Conservation (phyloP, 2,797 vertebrate genomes). For the Trichosurus vulpecula region DNA sequence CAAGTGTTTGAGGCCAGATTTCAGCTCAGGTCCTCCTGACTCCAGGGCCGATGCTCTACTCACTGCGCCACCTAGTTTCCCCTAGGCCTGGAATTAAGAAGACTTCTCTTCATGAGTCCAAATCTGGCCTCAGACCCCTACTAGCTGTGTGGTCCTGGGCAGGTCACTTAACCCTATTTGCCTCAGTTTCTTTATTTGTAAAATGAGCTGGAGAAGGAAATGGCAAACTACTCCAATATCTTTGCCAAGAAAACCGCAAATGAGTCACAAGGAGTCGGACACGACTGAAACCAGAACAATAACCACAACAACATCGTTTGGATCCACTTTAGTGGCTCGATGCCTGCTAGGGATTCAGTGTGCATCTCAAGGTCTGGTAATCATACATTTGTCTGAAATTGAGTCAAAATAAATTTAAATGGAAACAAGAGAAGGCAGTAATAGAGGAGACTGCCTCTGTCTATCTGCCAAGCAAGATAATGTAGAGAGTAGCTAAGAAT, state of each 20-base stretch:
- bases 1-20: too few species aligned
- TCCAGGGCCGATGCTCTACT: too few species aligned
- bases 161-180: neutral
- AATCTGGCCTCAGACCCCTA: neutral
- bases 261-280: too few species aligned
- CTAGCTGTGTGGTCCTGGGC: neutral
- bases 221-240: neutral
- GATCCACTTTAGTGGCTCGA: neutral
- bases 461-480: neutral
- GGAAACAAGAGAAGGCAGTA: neutral
- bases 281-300: too few species aligned
- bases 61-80: too few species aligned
- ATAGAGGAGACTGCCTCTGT: neutral
- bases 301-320: neutral
- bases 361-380: neutral
- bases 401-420: neutral
- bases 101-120: neutral
- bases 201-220: neutral
- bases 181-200: conserved; percentile 1
- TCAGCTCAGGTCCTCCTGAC: too few species aligned
- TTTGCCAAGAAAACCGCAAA: neutral
- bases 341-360: neutral
- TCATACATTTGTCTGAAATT: neutral
- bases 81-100: too few species aligned
- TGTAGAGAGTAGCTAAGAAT: neutral